Evolutionary conservation across 2,113 vertebrate genomes (phyloP).

Genomic region (Hyperopisus bebe): DNA sequence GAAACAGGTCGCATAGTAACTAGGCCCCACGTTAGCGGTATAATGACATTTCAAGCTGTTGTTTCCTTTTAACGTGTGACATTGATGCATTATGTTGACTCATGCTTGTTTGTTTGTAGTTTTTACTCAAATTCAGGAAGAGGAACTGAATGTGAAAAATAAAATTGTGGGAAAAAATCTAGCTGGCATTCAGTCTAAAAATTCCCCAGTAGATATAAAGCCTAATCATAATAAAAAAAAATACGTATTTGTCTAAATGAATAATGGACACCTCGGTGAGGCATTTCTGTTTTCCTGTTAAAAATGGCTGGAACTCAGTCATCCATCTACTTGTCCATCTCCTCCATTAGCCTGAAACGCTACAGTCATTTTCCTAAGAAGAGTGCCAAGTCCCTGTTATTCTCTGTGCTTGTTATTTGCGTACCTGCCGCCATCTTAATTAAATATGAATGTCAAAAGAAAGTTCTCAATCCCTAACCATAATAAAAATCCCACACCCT

Average conservation of each 20-base stretch:
- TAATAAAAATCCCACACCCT: neutral
- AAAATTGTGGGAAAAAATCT: constrained; percentile 43
- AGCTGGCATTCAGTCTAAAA: constrained; percentile 37
- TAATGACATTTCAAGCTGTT: constrained; percentile 16
- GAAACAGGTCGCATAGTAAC: constrained; percentile 13
- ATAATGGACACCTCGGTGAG: neutral
- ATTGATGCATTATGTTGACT: constrained; percentile 38
- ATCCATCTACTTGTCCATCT: neutral
- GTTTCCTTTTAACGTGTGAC: constrained; percentile 30
- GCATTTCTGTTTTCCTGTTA: neutral
- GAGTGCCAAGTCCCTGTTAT: neutral
- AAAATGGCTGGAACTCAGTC: neutral
- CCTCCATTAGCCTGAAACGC: neutral
- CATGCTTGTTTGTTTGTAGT: constrained; percentile 40
- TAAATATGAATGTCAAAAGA: constrained; percentile 11
- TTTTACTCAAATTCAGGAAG: constrained; percentile 34
- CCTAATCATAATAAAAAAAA: constrained; percentile 39
- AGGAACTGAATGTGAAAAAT: constrained; percentile 31
- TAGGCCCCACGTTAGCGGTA: constrained; percentile 23
- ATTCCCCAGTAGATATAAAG: constrained; percentile 54
- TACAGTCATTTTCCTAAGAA: neutral
- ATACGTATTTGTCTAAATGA: constrained; percentile 44
- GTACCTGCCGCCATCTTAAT: neutral
- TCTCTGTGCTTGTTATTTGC: neutral
- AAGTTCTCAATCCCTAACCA: neutral